Base-by-base conservation (phyloP, 2,113 vertebrate species). In the Elachura formosa region DNA sequence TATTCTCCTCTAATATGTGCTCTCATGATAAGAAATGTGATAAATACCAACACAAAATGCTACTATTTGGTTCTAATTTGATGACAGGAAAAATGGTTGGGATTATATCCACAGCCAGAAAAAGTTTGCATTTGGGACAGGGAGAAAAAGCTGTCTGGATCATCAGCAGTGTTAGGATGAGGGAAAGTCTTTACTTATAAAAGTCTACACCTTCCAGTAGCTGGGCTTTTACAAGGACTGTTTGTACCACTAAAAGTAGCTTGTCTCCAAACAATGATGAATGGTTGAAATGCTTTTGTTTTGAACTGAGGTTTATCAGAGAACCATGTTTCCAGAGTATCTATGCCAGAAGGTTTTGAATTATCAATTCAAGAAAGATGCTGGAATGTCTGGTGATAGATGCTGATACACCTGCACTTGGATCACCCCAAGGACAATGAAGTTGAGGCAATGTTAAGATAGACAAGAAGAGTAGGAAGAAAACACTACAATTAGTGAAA, bases 351-450 rank as follows among this genome's bases (percentile, higher is more conserved):
- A 7, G 4, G 22, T 20, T 79, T 94, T 67, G 33, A 83, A 67
- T 49, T 67, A 62, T 25, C 7, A 43, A 33, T 21, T 61, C 18
- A 63, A 41, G 48, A 41, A 55, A 79, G 33, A 19, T 59, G 40
- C 2, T 46, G 10, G n/a, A 77, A 72, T 48, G 8, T 29, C 34
- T 55, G 5, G 20, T 64, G 26, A 38, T 61, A 7, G 38, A 40
- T 38, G 2, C 33, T 55, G 36, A 52, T 36, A 38, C 11, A 73
- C 8, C 16, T 0, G 0, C 19, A 38, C 3, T 9, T 31, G 5
- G 24, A 14, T 84, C 46, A 58, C 24, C 22, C n/a, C 36, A 58
- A 49, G 62, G 41, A 36, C 14, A 9, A 6, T 45, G 31, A 56
- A 16, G 2, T 0, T 61, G 24, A 5, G 26, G 4, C n/a, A 43